Evolutionary conservation across 2,888 invertebrate species (phyloP).

Genomic region (Zhengitettix transpicula): DNA sequence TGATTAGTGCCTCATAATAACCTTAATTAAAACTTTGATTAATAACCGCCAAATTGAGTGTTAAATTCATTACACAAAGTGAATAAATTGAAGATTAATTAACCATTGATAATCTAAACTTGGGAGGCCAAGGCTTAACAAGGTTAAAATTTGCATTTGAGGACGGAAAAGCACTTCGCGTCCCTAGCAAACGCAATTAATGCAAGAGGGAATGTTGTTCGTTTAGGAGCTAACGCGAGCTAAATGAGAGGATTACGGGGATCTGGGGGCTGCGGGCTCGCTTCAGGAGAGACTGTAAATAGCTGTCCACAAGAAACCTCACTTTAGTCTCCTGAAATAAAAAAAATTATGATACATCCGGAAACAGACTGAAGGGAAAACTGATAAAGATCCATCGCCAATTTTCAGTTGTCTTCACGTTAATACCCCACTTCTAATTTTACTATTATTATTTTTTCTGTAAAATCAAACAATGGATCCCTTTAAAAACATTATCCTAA

Average conservation of each 20-base stretch:
- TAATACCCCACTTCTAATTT: too few species aligned
- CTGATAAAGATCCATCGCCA: too few species aligned
- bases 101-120: slow-evolving; percentile 34
- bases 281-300: too few species aligned
- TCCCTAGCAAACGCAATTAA: slow-evolving; percentile 14
- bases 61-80: slow-evolving; percentile 30
- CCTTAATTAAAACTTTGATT: slow-evolving; percentile 39
- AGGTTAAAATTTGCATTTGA: slow-evolving; percentile 36
- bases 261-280: neutral
- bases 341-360: too few species aligned
- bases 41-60: slow-evolving; percentile 38
- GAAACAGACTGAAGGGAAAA: too few species aligned
- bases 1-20: slow-evolving; percentile 16
- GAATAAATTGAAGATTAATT: slow-evolving; percentile 37
- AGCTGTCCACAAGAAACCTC: too few species aligned
- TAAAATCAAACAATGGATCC: too few species aligned
- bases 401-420: too few species aligned
- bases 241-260: slow-evolving; percentile 11
- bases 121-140: slow-evolving; percentile 29
- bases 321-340: too few species aligned
- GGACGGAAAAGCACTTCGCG: slow-evolving; percentile 26
- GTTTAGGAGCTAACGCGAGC: slow-evolving; percentile 11
- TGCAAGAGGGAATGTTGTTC: slow-evolving; percentile 14
- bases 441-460: too few species aligned
- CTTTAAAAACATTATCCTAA: too few species aligned